Conservation (phyloP, 2,888 invertebrate genomes). For the Rotaria macrura region DNA sequence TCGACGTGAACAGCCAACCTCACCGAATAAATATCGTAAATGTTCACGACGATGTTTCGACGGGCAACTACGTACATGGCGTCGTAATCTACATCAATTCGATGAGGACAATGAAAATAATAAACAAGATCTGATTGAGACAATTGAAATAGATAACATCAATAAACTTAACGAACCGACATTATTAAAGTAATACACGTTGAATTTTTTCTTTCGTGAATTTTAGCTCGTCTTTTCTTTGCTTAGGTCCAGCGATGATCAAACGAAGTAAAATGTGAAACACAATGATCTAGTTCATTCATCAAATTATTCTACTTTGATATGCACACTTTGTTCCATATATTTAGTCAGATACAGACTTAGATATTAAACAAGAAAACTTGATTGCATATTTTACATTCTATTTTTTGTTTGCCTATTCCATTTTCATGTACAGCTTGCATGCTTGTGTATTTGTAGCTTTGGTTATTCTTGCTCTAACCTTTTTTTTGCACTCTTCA, state of each 20-base stretch:
- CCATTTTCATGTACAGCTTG: neutral
- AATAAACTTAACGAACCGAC: neutral
- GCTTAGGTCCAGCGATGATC: neutral
- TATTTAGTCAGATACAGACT: neutral
- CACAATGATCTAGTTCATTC: neutral
- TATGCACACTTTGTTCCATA: neutral
- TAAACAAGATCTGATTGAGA: neutral
- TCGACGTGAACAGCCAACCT: constrained; percentile 16
- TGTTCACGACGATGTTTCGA: constrained; percentile 31
- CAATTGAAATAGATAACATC: neutral
- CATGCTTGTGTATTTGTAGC: neutral
- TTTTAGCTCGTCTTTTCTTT: too few relatives aligned
- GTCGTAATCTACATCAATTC: constrained; percentile 27
- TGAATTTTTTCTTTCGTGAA: too few relatives aligned
- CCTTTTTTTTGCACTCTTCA: neutral
- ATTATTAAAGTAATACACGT: neutral
- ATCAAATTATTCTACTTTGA: neutral
- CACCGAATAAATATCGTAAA: constrained; percentile 33
- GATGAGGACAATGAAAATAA: constrained; percentile 26
- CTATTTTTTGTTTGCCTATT: neutral
- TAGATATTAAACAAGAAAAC: neutral
- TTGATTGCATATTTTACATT: neutral
- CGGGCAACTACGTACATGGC: constrained; percentile 30
- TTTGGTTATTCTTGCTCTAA: neutral
- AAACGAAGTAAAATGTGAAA: neutral